Evolutionary conservation across 2,113 vertebrate species (phyloP).

Genomic region (Hylia prasina): DNA sequence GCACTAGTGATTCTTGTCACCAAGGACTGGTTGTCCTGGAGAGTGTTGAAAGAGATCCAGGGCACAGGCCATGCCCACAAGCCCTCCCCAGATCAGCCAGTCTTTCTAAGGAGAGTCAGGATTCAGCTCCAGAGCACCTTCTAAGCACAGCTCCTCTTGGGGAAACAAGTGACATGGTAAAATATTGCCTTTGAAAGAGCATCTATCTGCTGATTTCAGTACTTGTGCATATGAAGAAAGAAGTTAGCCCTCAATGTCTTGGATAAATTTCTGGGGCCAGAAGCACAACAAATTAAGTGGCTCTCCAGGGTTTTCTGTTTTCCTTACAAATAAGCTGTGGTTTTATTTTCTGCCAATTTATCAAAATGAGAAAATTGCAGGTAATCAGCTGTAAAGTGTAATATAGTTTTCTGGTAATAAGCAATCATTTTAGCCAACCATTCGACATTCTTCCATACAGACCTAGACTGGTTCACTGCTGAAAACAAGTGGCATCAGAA

Average conservation of each 20-base stretch:
- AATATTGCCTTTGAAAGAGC: not conserved
- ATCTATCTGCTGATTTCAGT: not conserved
- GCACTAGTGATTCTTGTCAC: not conserved
- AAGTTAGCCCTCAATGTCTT: not conserved
- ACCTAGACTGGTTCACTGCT: not conserved
- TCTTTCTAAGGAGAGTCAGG: not conserved
- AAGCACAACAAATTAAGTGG: not conserved
- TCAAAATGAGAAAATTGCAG: not conserved
- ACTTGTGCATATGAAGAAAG: not conserved
- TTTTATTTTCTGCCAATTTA: not conserved
- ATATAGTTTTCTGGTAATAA: not conserved
- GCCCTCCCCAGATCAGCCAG: not conserved
- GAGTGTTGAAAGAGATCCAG: not conserved
- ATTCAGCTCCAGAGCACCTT: not conserved
- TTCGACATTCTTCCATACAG: not conserved
- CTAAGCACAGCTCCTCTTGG: not conserved
- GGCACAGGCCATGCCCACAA: not conserved
- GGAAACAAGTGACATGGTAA: rapidly evolving
- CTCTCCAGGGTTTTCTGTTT: not conserved
- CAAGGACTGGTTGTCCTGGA: not conserved
- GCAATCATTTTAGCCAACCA: not conserved
- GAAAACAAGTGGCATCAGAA: not conserved
- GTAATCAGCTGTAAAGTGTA: not conserved
- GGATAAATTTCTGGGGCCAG: not conserved
- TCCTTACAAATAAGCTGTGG: not conserved